phyloP scores from a whole-genome alignment of 2,113 vertebrate species.

The Axis porcinus region DNA sequence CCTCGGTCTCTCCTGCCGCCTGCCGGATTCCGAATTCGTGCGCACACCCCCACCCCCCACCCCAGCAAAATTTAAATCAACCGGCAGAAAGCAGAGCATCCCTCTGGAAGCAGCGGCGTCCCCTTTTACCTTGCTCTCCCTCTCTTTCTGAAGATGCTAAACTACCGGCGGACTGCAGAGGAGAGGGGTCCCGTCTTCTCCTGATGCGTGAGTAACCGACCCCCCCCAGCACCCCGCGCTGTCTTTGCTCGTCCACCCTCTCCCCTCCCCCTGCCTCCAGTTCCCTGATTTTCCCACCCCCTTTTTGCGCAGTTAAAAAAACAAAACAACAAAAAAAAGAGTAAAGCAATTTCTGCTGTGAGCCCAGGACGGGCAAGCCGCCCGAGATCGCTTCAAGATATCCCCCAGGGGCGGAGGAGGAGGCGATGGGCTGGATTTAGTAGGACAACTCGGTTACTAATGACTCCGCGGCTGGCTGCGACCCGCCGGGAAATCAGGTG shows the following conservation, averaged over 20 bases:
- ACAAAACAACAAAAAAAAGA: background rate
- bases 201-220: constrained; percentile 76
- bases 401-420: background rate
- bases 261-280: background rate
- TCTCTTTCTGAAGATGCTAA: constrained; percentile 67
- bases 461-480: constrained; percentile 7
- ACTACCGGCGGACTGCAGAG: constrained; percentile 56
- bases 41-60: background rate
- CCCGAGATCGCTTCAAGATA: background rate
- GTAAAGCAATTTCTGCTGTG: constrained; percentile 34
- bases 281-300: constrained; percentile 30
- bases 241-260: background rate
- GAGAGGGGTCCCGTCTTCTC: constrained; percentile 63
- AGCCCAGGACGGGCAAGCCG: background rate
- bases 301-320: constrained; percentile 19
- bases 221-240: background rate
- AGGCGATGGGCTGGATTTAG: constrained; percentile 36
- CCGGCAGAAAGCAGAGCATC: background rate
- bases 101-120: background rate
- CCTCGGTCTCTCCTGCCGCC: background rate
- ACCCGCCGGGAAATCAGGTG: constrained; percentile 42
- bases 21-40: constrained; percentile 3
- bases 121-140: constrained; percentile 38
- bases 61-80: background rate
- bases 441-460: background rate